These are phyloP conservation scores for Addax nasomaculatus DNA, from an alignment of 2,113 vertebrate species.

Conservation along the genomic window DNA sequence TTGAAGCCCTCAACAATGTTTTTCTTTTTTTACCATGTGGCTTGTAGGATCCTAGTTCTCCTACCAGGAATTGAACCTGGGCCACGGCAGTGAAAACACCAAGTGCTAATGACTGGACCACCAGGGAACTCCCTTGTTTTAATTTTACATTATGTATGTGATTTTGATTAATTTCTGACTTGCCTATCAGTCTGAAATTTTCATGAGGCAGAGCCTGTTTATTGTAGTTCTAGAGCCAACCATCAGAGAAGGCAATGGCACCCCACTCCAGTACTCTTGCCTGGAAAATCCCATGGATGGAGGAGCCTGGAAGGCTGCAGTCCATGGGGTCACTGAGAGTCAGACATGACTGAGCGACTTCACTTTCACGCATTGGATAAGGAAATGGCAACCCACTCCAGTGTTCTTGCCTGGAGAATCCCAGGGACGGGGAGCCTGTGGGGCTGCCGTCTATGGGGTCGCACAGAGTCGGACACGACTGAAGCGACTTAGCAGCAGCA, in stretches of 20 bases:
- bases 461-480: too few species aligned
- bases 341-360: too few species aligned
- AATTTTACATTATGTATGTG: not conserved
- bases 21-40: not conserved
- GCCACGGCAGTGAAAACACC: not conserved
- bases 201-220: not conserved
- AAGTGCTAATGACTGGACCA: not conserved
- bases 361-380: too few species aligned
- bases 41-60: not conserved
- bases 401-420: too few species aligned
- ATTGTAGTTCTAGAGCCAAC: not conserved
- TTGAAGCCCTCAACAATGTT: not conserved
- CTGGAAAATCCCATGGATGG: too few species aligned
- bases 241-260: not conserved
- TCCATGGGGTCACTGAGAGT: too few species aligned
- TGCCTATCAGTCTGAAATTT: not conserved
- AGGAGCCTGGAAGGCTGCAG: too few species aligned
- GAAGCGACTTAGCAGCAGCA: too few species aligned
- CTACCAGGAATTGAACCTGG: not conserved
- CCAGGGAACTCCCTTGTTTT: not conserved
- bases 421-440: too few species aligned
- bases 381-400: too few species aligned
- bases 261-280: too few species aligned
- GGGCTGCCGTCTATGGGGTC: too few species aligned
- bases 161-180: conserved; percentile 24